These are phyloP conservation scores for Rhinolophus sinicus DNA, from an alignment of 2,113 vertebrate genomes.

Conservation along the genomic window DNA sequence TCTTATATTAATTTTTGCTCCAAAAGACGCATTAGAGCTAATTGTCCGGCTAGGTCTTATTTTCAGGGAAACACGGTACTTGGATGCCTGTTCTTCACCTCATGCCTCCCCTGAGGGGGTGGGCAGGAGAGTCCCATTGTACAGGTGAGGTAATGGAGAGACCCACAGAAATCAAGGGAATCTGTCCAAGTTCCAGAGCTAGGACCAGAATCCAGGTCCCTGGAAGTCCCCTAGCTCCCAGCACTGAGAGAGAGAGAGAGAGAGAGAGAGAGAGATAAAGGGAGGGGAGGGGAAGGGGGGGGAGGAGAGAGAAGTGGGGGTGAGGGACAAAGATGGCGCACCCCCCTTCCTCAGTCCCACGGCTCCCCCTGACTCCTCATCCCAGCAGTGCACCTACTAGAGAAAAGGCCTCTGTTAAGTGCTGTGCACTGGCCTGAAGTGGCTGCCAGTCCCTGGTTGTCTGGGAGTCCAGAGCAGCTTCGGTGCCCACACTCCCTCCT, in stretches of 20 bases:
- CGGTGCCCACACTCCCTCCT: background rate
- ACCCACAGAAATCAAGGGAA: background rate
- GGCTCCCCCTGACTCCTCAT: background rate
- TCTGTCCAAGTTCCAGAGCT: background rate
- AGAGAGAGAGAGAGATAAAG: too few species aligned
- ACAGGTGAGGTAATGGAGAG: background rate
- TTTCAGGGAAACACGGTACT: too few species aligned
- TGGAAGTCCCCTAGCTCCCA: background rate
- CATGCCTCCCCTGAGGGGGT: background rate
- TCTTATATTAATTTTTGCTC: too few species aligned
- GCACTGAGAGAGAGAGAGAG: too few species aligned
- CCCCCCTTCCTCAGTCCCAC: background rate
- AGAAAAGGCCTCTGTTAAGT: background rate
- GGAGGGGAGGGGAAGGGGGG: too few species aligned
- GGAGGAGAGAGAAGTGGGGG: too few species aligned
- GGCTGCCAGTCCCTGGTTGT: background rate
- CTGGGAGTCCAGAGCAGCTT: background rate
- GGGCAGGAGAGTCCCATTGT: background rate
- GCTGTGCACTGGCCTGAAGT: background rate
- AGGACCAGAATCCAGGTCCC: background rate
- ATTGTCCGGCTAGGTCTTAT: too few species aligned
- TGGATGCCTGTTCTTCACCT: background rate
- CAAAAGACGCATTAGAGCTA: too few species aligned
- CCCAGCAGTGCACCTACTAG: background rate
- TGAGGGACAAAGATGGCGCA: background rate